These are phyloP conservation scores for Laspeyria flexula DNA, from an alignment of 2,888 invertebrate genomes.

Conservation along the genomic window DNA sequence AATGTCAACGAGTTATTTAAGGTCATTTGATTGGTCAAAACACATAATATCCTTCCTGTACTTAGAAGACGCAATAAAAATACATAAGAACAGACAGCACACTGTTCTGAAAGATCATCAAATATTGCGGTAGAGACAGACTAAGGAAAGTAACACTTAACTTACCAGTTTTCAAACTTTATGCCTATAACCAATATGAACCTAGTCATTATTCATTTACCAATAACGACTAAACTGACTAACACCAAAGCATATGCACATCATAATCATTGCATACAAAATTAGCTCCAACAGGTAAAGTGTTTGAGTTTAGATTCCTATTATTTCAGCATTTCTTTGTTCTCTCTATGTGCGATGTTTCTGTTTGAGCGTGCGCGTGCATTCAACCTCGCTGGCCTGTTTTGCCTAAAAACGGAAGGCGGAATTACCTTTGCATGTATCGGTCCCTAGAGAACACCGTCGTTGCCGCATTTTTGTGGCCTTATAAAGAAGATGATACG, in stretches of 20 bases:
- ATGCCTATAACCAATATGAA: constrained; percentile 3
- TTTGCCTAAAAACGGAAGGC: constrained; percentile 71
- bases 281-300: constrained; percentile 28
- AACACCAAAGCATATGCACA: constrained; percentile 7
- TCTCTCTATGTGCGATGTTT: constrained; percentile 33
- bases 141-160: too few species aligned
- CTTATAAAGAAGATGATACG: constrained; percentile 17
- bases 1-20: too few species aligned
- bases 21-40: too few species aligned
- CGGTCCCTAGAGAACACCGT: constrained; percentile 29
- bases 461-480: constrained; percentile 44
- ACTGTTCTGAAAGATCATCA: background rate
- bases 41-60: too few species aligned
- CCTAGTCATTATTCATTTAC: constrained; percentile 16
- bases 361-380: too few species aligned
- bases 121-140: background rate
- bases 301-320: constrained; percentile 33
- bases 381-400: constrained; percentile 57
- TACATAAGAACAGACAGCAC: too few species aligned
- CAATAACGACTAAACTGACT: constrained; percentile 28
- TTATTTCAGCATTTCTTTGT: constrained; percentile 47
- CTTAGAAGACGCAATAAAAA: too few species aligned
- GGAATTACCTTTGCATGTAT: constrained; percentile 56
- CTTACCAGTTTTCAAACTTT: too few species aligned
- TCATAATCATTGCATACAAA: constrained; percentile 24